Evolutionary conservation across 2,113 vertebrate species (phyloP).

Genomic region (Bombycilla garrulus): DNA sequence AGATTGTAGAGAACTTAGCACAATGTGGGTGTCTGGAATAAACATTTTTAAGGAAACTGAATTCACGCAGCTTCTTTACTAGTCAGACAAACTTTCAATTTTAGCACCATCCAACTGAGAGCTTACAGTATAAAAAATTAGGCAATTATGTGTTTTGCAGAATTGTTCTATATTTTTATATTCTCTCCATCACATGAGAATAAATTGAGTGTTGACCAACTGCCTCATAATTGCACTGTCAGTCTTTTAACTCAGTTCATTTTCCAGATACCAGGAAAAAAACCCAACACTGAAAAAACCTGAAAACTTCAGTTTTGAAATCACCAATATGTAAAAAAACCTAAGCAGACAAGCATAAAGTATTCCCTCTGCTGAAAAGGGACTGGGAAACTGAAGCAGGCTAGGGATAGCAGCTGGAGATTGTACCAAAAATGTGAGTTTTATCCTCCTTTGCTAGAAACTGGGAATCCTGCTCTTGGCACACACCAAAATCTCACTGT

Average conservation of each 20-base stretch:
- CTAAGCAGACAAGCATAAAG: not conserved
- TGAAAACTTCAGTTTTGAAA: not conserved
- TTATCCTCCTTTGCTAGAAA: not conserved
- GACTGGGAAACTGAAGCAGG: not conserved
- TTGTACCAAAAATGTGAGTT: not conserved
- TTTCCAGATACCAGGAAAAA: not conserved
- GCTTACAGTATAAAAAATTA: not conserved
- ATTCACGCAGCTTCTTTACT: not conserved
- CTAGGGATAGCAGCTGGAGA: not conserved
- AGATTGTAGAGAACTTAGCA: not conserved
- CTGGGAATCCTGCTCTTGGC: not conserved
- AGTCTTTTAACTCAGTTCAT: not conserved
- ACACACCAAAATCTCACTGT: not conserved
- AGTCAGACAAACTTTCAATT: not conserved
- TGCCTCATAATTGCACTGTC: not conserved
- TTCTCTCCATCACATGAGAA: not conserved
- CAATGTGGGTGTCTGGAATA: not conserved
- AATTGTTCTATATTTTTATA: not conserved
- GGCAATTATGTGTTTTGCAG: not conserved
- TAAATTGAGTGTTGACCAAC: not conserved
- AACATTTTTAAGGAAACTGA: not conserved
- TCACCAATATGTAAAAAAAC: not conserved
- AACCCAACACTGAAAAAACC: accelerated
- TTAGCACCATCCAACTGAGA: not conserved
- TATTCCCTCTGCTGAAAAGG: not conserved